Evolutionary conservation across 2,113 vertebrate genomes (phyloP).

Genomic region (Calidris pygmaea): DNA sequence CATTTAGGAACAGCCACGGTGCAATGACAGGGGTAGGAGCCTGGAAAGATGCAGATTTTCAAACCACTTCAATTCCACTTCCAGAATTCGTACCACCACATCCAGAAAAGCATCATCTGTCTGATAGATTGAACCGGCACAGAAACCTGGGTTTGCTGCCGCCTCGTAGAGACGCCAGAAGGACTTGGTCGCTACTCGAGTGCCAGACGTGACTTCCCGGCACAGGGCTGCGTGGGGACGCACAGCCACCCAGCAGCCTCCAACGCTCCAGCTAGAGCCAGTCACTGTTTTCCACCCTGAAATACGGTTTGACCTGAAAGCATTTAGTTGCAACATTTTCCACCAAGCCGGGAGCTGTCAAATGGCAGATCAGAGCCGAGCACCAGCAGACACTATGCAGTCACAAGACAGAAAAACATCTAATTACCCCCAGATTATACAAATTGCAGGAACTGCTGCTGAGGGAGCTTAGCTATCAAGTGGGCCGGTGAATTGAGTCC

Average conservation of each 20-base stretch:
- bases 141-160: neutral
- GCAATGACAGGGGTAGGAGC: neutral
- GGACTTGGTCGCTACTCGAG: neutral
- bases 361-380: neutral
- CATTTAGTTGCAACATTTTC: neutral
- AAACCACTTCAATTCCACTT: neutral
- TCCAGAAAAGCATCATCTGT: neutral
- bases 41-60: neutral
- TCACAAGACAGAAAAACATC: neutral
- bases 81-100: neutral
- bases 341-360: neutral
- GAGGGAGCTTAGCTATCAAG: neutral
- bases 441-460: neutral
- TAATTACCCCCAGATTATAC: neutral
- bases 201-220: neutral
- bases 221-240: fast-evolving
- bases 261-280: neutral
- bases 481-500: neutral
- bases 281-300: neutral
- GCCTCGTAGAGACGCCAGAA: fast-evolving
- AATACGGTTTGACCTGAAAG: neutral
- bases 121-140: neutral
- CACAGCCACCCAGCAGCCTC: neutral
- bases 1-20: neutral
- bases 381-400: neutral